Evolutionary conservation across 1,140 invertebrate genomes (phyloP).

Genomic region (Listronotus oregonensis): DNA sequence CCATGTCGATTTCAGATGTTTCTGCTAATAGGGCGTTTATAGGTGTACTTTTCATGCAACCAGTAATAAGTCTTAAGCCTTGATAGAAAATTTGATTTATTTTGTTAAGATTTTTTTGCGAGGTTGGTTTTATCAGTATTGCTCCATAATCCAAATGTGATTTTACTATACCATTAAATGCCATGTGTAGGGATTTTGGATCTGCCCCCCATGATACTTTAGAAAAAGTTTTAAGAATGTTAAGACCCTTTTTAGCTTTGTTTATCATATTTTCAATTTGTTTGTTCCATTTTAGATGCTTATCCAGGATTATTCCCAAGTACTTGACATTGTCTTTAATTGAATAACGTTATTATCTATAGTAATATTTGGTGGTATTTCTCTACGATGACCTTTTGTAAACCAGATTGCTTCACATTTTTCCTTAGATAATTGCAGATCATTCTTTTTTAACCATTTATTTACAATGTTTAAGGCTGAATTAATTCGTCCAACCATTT

Average conservation of each 20-base stretch:
- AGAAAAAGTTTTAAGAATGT: too few species aligned
- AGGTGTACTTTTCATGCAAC: constrained; percentile 10
- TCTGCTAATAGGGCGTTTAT: constrained; percentile 5
- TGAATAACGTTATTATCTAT: too few species aligned
- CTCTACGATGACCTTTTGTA: too few species aligned
- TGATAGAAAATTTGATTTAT: constrained; percentile 8
- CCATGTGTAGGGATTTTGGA: not conserved
- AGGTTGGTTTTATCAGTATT: not conserved
- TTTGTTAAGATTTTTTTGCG: not conserved
- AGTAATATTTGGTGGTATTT: too few species aligned
- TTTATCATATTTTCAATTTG: constrained; percentile 26
- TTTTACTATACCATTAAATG: constrained; percentile 11
- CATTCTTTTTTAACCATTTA: too few species aligned
- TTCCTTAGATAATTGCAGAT: too few species aligned
- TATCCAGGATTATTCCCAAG: constrained; percentile 21
- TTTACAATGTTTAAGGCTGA: too few species aligned
- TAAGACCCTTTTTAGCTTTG: not conserved
- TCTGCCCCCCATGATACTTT: constrained; percentile 15
- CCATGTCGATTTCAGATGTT: not conserved
- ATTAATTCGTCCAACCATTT: too few species aligned
- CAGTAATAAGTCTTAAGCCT: not conserved
- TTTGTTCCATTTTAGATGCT: constrained; percentile 28
- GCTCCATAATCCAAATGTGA: constrained; percentile 17
- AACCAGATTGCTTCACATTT: too few species aligned
- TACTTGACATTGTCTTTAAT: constrained; percentile 7